Conservation (phyloP, 2,888 invertebrate species). For the Conomelus anceps region DNA sequence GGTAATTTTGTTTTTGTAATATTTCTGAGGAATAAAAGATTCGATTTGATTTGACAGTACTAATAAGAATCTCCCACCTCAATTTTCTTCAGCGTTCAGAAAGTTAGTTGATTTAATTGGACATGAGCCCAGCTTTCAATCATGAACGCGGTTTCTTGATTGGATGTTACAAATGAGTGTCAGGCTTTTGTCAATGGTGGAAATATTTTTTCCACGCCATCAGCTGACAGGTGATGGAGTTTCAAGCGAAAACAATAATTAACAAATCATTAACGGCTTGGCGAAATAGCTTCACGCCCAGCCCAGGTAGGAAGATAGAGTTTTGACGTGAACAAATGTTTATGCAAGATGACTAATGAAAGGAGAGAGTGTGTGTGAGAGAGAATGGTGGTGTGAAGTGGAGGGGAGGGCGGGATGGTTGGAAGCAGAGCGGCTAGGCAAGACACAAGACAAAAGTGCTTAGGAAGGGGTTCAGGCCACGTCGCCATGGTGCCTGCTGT, state of each 20-base stretch:
- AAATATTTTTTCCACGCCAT: neutral
- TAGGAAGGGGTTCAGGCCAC: slow-evolving; percentile 38
- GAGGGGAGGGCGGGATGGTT: slow-evolving; percentile 23
- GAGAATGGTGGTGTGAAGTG: slow-evolving; percentile 23
- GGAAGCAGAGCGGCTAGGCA: slow-evolving; percentile 28
- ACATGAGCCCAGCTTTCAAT: too few species aligned
- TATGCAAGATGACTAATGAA: neutral
- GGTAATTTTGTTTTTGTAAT: too few species aligned
- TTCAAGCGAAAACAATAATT: neutral
- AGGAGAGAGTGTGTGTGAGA: slow-evolving; percentile 15
- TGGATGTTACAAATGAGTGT: neutral
- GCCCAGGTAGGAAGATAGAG: neutral
- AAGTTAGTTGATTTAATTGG: neutral
- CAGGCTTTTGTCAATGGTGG: neutral
- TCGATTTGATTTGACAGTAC: too few species aligned
- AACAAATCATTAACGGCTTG: neutral
- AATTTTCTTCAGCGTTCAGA: neutral
- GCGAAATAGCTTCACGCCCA: neutral
- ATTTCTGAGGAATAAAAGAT: too few species aligned
- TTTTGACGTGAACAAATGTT: neutral
- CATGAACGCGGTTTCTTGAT: neutral
- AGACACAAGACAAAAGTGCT: slow-evolving; percentile 34
- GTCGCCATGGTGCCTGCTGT: slow-evolving; percentile 39
- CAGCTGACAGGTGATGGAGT: neutral
- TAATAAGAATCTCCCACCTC: too few species aligned